Conservation (phyloP, 2,113 vertebrate species). For the Poeciliopsis turrubarensis region DNA sequence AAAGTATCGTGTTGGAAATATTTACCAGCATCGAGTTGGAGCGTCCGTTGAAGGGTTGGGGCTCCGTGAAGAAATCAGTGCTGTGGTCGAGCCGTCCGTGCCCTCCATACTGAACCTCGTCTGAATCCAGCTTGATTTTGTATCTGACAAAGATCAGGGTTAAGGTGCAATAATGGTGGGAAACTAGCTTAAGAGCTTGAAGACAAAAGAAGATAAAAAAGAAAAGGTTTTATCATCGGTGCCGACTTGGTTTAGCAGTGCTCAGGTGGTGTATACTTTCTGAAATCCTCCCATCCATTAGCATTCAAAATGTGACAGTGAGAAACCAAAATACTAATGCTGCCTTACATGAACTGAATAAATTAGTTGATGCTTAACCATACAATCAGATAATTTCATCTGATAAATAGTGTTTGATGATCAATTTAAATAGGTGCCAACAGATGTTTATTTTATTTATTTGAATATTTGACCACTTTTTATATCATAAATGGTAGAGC, state of each 20-base stretch:
- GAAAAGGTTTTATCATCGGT: constrained; percentile 43
- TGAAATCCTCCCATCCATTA: constrained; percentile 62
- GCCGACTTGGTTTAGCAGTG: constrained; percentile 49
- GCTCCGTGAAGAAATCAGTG: constrained; percentile 90
- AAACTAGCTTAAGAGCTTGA: constrained; percentile 51
- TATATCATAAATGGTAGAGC: too few relatives aligned
- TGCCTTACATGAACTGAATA: constrained; percentile 45
- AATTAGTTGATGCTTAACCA: constrained; percentile 54
- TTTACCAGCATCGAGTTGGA: constrained; percentile 87
- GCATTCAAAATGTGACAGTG: constrained; percentile 52
- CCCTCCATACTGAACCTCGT: constrained; percentile 87
- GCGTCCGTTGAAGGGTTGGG: constrained; percentile 82
- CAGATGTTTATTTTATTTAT: constrained; percentile 21
- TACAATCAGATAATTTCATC: constrained; percentile 59
- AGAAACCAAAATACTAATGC: constrained; percentile 37
- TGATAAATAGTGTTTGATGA: constrained; percentile 70
- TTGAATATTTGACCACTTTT: background rate
- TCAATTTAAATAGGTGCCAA: constrained; percentile 61
- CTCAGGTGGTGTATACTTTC: constrained; percentile 52
- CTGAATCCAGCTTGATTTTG: constrained; percentile 93
- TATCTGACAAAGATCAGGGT: constrained; percentile 81
- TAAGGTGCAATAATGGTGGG: constrained; percentile 79
- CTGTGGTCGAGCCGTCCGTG: constrained; percentile 91
- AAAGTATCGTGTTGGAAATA: constrained; percentile 22
- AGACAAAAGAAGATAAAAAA: constrained; percentile 31